Percentiles rank a stretch among this genome's conserved stretches.
phyloP scores from a whole-genome alignment of 2,113 vertebrate species.

The Syngnathoides biaculeatus region DNA sequence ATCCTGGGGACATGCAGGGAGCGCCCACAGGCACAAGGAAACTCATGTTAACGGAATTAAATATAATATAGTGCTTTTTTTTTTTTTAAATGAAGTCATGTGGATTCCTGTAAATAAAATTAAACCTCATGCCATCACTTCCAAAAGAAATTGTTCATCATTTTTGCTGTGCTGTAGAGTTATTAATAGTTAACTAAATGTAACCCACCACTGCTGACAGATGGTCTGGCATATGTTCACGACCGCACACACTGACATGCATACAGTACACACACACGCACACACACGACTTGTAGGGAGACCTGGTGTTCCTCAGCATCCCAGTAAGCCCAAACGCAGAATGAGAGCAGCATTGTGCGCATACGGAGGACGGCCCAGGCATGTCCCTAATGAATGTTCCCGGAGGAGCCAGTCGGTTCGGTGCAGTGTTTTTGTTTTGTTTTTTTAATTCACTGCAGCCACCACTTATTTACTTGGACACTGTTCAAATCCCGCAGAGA shows the following conservation, averaged over 20 bases:
- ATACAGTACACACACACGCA: conserved; percentile 4
- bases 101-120: conserved; percentile 1
- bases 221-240: conserved; percentile 62
- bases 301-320: conserved; percentile 41
- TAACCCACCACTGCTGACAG: conserved; percentile 50
- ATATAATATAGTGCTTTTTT: neutral
- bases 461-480: conserved; percentile 58
- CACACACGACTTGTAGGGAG: conserved; percentile 15
- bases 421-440: conserved; percentile 31
- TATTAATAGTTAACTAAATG: conserved; percentile 48
- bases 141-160: conserved; percentile 16
- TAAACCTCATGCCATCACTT: conserved; percentile 5
- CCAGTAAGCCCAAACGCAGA: conserved; percentile 31
- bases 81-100: conserved; percentile 1
- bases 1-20: neutral
- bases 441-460: conserved; percentile 29
- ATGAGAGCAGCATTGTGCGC: conserved; percentile 33
- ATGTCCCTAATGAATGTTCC: conserved; percentile 45
- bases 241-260: conserved; percentile 7
- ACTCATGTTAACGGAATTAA: neutral
- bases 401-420: conserved; percentile 30
- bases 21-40: neutral
- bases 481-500: conserved; percentile 47
- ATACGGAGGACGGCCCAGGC: conserved; percentile 47
- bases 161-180: conserved; percentile 33